Evolutionary conservation across 2,797 vertebrate genomes (phyloP).

Genomic region (Hippoglossus hippoglossus): DNA sequence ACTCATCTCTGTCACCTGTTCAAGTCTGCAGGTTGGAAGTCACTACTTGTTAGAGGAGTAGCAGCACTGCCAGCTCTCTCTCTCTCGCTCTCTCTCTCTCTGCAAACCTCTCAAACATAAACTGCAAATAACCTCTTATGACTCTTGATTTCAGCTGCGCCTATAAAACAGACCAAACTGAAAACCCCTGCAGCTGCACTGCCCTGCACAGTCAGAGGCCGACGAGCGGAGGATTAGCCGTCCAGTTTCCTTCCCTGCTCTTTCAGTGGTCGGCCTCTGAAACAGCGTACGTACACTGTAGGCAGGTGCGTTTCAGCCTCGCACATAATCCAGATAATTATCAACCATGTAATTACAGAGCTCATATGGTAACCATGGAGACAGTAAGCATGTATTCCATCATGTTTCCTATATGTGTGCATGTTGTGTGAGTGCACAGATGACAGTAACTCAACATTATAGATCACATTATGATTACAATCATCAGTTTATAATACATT

Average conservation of each 20-base stretch:
- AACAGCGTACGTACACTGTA: neutral
- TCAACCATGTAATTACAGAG: neutral
- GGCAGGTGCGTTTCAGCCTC: neutral
- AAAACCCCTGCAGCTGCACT: conserved; percentile 37
- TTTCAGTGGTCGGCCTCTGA: neutral
- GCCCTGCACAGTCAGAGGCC: conserved; percentile 13
- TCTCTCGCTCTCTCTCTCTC: neutral
- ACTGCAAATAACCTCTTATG: conserved; percentile 50
- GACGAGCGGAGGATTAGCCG: neutral
- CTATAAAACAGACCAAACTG: conserved; percentile 7
- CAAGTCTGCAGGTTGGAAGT: conserved; percentile 60
- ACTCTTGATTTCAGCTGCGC: conserved; percentile 39
- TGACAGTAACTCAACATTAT: neutral
- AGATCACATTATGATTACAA: no score
- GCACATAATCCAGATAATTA: conserved; percentile 18
- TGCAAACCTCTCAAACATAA: conserved; percentile 37
- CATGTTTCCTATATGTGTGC: neutral
- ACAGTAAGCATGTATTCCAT: conserved; percentile 18
- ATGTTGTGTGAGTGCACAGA: neutral
- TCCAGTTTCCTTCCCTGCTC: conserved; percentile 4
- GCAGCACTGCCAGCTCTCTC: conserved; percentile 32
- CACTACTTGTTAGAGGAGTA: conserved; percentile 49
- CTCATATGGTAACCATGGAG: conserved; percentile 28
- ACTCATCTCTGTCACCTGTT: conserved; percentile 64
- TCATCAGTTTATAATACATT: no score